Conservation (phyloP, 1,140 invertebrate species). For the Zaprionus ghesquierei region DNA sequence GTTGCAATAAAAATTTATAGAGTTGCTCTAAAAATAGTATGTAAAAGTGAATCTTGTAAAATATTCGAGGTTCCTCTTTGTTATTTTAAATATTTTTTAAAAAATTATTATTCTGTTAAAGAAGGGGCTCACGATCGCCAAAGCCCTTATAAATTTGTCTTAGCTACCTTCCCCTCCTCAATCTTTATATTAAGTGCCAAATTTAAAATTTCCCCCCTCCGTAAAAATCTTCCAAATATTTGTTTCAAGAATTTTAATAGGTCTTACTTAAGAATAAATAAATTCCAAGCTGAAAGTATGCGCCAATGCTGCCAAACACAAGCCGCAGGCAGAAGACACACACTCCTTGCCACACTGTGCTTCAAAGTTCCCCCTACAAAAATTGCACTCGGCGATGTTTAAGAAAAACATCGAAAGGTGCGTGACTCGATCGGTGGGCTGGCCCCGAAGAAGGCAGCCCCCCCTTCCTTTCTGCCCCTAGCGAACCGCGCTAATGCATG, state of each 20-base stretch:
- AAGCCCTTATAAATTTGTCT: neutral
- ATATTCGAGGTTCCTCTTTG: too few relatives aligned
- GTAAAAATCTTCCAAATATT: neutral
- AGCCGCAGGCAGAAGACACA: neutral
- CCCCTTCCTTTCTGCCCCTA: too few relatives aligned
- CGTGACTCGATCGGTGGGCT: constrained; percentile 33
- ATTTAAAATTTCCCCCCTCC: neutral
- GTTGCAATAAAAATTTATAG: too few relatives aligned
- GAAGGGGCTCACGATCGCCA: neutral
- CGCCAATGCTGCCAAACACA: too few relatives aligned
- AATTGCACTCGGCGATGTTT: neutral
- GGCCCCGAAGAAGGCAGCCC: too few relatives aligned
- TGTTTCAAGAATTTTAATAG: neutral
- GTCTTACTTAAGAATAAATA: neutral
- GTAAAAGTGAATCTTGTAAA: too few relatives aligned
- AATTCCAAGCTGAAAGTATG: neutral
- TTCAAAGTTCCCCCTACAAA: neutral
- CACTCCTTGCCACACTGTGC: neutral
- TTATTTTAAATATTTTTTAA: too few relatives aligned
- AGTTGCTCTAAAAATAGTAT: too few relatives aligned
- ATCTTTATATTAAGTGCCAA: neutral
- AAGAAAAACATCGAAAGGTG: constrained; percentile 26
- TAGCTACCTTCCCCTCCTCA: neutral
- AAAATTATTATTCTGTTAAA: neutral
- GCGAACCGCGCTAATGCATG: constrained; percentile 40